These are phyloP conservation scores for Scelioninae gen. 1 DNA, from an alignment of 2,888 invertebrate species.

Conservation along the genomic window DNA sequence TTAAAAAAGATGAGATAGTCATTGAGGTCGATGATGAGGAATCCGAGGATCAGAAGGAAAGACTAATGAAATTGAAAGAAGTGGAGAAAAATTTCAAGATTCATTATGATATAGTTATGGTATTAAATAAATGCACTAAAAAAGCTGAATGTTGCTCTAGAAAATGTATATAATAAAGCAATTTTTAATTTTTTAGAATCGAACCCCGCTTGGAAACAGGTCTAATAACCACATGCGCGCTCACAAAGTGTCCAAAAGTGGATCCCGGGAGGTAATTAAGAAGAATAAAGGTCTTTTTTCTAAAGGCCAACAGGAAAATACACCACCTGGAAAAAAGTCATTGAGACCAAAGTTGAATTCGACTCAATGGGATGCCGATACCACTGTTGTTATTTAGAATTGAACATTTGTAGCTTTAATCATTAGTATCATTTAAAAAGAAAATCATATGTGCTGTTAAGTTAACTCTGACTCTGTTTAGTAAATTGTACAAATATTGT, in stretches of 20 bases:
- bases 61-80: slow-evolving; percentile 65
- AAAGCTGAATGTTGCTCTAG: background rate
- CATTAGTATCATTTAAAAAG: no score
- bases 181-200: slow-evolving; percentile 72
- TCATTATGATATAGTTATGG: no score
- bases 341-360: slow-evolving; percentile 73
- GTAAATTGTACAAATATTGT: background rate
- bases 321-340: slow-evolving; percentile 74
- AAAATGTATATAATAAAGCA: background rate
- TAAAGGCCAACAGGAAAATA: slow-evolving; percentile 77
- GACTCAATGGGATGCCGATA: slow-evolving; percentile 79
- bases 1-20: background rate
- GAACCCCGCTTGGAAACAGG: slow-evolving; percentile 80
- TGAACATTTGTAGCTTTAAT: no score
- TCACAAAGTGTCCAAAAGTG: slow-evolving; percentile 55
- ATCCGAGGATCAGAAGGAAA: no score
- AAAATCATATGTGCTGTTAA: no score
- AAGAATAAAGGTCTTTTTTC: slow-evolving; percentile 21
- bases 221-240: slow-evolving; percentile 79
- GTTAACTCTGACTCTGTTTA: no score
- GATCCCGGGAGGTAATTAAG: background rate
- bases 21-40: background rate
- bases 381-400: slow-evolving; percentile 77
- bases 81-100: background rate
- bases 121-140: background rate